Evolutionary conservation across 1,140 invertebrate genomes (phyloP).

Genomic region (Wasmannia auropunctata): DNA sequence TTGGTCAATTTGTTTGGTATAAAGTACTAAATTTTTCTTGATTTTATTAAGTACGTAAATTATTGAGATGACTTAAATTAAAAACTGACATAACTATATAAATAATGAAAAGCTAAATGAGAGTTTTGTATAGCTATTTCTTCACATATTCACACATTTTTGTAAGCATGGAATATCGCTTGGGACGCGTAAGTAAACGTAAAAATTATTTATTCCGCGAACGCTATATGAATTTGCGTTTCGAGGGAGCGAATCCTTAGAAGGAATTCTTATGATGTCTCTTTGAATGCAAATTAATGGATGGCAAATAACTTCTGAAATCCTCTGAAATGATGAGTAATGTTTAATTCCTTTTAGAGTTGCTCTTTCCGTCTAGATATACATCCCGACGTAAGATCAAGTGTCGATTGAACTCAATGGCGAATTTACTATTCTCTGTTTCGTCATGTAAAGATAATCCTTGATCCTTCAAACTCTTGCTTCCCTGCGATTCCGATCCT

Average conservation of each 20-base stretch:
- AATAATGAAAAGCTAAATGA: not conserved
- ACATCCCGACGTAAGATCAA: not conserved
- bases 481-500: not conserved
- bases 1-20: not conserved
- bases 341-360: slow-evolving; percentile 28
- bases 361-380: not conserved
- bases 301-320: not conserved
- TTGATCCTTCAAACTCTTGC: not conserved
- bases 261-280: not conserved
- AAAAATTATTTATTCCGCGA: slow-evolving; percentile 26
- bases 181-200: not conserved
- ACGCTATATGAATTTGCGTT: not conserved
- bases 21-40: not conserved
- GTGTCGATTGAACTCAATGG: not conserved
- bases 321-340: not conserved
- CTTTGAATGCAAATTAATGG: slow-evolving; percentile 29
- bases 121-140: too few species aligned
- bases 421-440: slow-evolving; percentile 18
- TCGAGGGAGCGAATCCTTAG: not conserved
- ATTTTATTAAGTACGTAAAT: not conserved
- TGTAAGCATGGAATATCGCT: not conserved
- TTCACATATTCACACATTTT: not conserved
- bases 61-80: not conserved
- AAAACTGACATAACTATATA: not conserved
- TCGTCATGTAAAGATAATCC: slow-evolving; percentile 13